Evolutionary conservation across 2,797 vertebrate genomes (phyloP), one percentile per base, ranked within the genome.

Genomic region (Sus cebifrons): DNA sequence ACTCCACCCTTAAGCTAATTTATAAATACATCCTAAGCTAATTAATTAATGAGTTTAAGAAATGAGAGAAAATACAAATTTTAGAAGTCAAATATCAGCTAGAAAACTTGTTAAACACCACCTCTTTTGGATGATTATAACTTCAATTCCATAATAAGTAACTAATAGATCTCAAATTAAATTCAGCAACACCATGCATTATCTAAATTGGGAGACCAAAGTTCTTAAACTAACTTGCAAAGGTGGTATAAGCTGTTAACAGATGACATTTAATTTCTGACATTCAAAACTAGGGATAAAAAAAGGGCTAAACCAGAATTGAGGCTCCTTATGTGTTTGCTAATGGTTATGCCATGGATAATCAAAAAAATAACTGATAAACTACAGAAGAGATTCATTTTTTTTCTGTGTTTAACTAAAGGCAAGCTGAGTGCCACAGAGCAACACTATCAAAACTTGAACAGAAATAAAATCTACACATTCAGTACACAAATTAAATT

Each of bases 161-260:
- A 64, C 11, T 70, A 6, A 65, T 23, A 91, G 32, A 58, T 82
- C 32, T 73, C 77, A 88, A 27, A 56, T 25, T 78, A 56, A 91
- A 92, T 44, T 87, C 79, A 65, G 44, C 68, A 77, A 92, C 10
- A 96, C 17, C 4, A 36, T 75, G 7, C 1, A 70, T 68, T 86
- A 54, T 27, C 32, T 85, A 86, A 90, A 82, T 25, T 68, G 73
- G 73, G 2, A 92, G 58, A 64, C 29, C 25, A 62, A 79, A 68
- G 49, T 77, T 87, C 82, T 60, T 65, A 18, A 85, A 87, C 49
- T 92, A 82, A 90, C 10, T 86, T 92, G 40, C 25, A 97, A 86
- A 93, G 17, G 17, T 84, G 12, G 60, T 25, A 67, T 67, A 29
- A 81, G 8, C 18, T 92, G 25, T 8, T 83, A 78, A 71, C 29